These are phyloP conservation scores for Folsomia candida DNA, from an alignment of 2,888 invertebrate species.

Conservation along the genomic window DNA sequence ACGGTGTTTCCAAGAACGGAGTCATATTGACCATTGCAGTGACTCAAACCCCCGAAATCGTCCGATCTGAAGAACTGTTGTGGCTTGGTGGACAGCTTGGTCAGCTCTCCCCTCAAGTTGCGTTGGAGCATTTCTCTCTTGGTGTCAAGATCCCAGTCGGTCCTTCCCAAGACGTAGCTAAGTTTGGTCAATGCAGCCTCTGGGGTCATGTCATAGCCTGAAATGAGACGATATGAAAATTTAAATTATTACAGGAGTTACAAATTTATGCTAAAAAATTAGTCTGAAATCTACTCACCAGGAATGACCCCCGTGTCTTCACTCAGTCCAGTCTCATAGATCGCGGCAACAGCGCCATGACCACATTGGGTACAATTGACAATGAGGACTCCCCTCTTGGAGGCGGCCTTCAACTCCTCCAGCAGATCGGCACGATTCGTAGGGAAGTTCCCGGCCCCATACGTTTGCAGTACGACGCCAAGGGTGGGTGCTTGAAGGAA, in stretches of 20 bases:
- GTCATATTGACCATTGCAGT: slow-evolving; percentile 16
- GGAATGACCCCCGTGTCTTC: slow-evolving; percentile 57
- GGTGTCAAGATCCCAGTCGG: slow-evolving; percentile 63
- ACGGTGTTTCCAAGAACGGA: slow-evolving; percentile 21
- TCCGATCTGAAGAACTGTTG: slow-evolving; percentile 25
- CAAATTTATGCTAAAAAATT: slow-evolving; percentile 38
- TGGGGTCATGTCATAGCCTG: slow-evolving; percentile 85
- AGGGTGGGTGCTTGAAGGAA: slow-evolving; percentile 68
- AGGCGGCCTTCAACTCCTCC: slow-evolving; percentile 67
- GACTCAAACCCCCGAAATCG: neutral
- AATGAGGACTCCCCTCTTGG: slow-evolving; percentile 74
- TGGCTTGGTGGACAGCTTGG: slow-evolving; percentile 54
- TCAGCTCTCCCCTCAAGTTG: slow-evolving; percentile 78
- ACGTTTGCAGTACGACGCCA: slow-evolving; percentile 86
- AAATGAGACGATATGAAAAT: no score
- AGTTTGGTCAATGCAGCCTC: slow-evolving; percentile 92
- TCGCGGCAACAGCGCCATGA: slow-evolving; percentile 68
- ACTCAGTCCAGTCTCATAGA: slow-evolving; percentile 74
- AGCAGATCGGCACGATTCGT: slow-evolving; percentile 77
- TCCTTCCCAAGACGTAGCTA: slow-evolving; percentile 80
- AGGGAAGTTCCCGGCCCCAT: slow-evolving; percentile 91
- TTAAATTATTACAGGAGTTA: no score
- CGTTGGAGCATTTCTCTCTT: slow-evolving; percentile 75
- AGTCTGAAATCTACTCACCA: slow-evolving; percentile 26
- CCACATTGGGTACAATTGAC: slow-evolving; percentile 90